Evolutionary conservation across 2,888 invertebrate species (phyloP).

Genomic region (Drosophila imparisetae): DNA sequence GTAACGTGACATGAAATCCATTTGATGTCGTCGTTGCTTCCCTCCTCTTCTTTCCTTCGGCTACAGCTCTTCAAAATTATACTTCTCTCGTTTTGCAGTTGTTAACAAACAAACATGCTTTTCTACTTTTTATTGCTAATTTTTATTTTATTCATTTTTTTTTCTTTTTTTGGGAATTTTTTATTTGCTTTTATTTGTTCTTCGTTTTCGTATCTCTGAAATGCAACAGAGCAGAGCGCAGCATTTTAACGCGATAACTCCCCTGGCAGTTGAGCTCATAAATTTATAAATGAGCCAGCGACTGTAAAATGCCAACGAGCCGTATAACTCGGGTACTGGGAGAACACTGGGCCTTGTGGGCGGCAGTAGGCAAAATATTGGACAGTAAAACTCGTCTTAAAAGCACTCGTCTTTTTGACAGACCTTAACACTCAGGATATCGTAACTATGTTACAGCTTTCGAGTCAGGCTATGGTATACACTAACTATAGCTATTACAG

Average conservation of each 20-base stretch:
- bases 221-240: slow-evolving; percentile 55
- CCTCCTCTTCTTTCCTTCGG: slow-evolving; percentile 1
- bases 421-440: slow-evolving; percentile 1
- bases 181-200: slow-evolving; percentile 36
- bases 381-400: slow-evolving; percentile 27
- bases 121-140: slow-evolving; percentile 82
- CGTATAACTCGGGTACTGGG: slow-evolving; percentile 53
- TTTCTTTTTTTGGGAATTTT: slow-evolving; percentile 9
- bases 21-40: slow-evolving; percentile 67
- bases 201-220: slow-evolving; percentile 55
- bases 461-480: not conserved
- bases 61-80: slow-evolving; percentile 20
- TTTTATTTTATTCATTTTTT: slow-evolving; percentile 67
- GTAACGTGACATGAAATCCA: slow-evolving; percentile 81
- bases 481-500: not conserved
- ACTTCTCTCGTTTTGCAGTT: slow-evolving; percentile 58
- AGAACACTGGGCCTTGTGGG: slow-evolving; percentile 6
- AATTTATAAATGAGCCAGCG: slow-evolving; percentile 79
- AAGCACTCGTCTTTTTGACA: slow-evolving; percentile 55
- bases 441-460: slow-evolving; percentile 5
- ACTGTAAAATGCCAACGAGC: slow-evolving; percentile 78
- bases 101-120: slow-evolving; percentile 80
- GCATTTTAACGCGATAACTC: slow-evolving; percentile 80
- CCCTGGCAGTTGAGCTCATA: slow-evolving; percentile 79
- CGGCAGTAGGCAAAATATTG: slow-evolving; percentile 22